Percentiles rank a stretch among this genome's conserved stretches.
Conservation (phyloP, 1,140 invertebrate genomes). For the Temnothorax longispinosus region DNA sequence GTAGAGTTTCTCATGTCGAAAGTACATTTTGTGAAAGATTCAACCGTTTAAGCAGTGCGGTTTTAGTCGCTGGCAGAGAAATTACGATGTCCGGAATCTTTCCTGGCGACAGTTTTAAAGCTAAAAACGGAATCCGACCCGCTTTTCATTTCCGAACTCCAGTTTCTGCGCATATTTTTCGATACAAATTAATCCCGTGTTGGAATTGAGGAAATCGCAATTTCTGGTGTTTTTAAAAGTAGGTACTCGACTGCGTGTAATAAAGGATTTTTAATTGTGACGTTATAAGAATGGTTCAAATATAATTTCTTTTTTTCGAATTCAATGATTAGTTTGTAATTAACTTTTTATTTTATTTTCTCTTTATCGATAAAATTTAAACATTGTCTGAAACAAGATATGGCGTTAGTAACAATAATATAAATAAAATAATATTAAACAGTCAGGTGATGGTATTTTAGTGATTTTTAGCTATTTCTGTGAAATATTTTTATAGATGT, state of each 20-base stretch:
- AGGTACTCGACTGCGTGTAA: not conserved
- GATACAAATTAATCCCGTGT: constrained; percentile 1
- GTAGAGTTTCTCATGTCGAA: not conserved
- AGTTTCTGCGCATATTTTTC: constrained; percentile 18
- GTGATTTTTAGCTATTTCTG: not conserved
- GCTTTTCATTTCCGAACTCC: not conserved
- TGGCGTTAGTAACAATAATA: not conserved
- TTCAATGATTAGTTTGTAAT: not conserved
- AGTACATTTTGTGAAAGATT: constrained; percentile 3
- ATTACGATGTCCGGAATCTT: constrained; percentile 18
- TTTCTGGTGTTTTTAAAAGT: not conserved
- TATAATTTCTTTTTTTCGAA: not conserved
- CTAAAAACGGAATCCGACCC: not conserved
- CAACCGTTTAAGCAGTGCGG: not conserved
- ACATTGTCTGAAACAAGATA: not conserved
- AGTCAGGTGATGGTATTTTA: not conserved
- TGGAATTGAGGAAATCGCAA: not conserved
- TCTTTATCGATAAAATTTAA: not conserved
- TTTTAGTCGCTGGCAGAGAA: constrained; percentile 11
- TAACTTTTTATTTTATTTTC: not conserved
- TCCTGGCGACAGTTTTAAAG: constrained; percentile 20
- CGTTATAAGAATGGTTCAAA: not conserved
- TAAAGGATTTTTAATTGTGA: not conserved
- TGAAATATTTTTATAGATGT: not conserved
- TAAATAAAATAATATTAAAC: not conserved